Evolutionary conservation across 2,113 vertebrate genomes (phyloP), one percentile per base, ranked within the genome.

Genomic region (Leptodactylus fuscus): DNA sequence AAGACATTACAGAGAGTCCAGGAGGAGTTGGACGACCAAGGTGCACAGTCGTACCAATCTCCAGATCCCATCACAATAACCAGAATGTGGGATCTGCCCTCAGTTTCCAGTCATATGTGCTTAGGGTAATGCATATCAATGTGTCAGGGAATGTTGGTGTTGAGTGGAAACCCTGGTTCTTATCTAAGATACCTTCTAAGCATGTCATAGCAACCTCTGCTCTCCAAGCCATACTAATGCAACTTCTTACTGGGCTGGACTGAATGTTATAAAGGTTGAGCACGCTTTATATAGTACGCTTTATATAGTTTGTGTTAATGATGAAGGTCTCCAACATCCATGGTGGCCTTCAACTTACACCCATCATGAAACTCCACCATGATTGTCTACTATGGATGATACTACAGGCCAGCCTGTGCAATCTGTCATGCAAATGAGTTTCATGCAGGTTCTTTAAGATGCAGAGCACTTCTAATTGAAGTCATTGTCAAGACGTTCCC

Each of bases 21-120:
- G 48, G 74, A 51, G 49, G 44, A 4, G 49, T 8, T 20, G 7
- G 20, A 22, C 4, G 49, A 34, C 48, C 75, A 53, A 53, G 18
- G 18, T 78, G 13, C 32, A 55, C 36, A 38, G 48, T 20, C 34
- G 46, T 78, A 78, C 49, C 32, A 60, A 34, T 55, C 76, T 79
- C 51, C 34, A 79, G 32, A 11, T 32, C 51, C 13, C 34, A 51
- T 24, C 20, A 24, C 20, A 29, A 20, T 36, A 32, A 78, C 75
- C 49, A 69, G 65, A 69, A 36, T 20, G 16, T 18, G 34, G 20
- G 22, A 16, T 79, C 34, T 34, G 51, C 4, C 48, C 27, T 20
- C 22, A 38, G 32, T 41, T 41, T 79, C 12, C 20, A 58, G 32
- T 24, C 51, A 41, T 24, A 16, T 60, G 16, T 38, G 34, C 15